Percentiles rank a stretch among this genome's conserved stretches.
phyloP scores from a whole-genome alignment of 1,140 invertebrate species.

The Drosophila sproati region DNA sequence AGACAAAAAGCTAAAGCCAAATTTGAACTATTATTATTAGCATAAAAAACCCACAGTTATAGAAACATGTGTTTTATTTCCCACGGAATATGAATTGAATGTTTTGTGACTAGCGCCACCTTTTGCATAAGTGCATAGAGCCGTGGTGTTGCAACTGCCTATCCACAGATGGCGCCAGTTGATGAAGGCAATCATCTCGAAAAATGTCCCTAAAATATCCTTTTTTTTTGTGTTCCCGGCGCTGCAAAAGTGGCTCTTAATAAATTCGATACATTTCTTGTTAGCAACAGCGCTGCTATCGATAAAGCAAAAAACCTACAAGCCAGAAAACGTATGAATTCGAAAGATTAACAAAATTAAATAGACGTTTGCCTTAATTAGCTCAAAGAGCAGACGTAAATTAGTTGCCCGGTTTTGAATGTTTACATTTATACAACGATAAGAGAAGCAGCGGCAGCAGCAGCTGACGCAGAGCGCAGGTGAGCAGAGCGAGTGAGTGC shows the following conservation, averaged over 20 bases:
- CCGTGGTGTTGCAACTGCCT: background rate
- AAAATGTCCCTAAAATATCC: constrained; percentile 11
- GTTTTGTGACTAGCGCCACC: background rate
- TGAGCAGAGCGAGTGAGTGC: background rate
- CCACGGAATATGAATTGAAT: background rate
- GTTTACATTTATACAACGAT: constrained; percentile 21
- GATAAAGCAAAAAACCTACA: background rate
- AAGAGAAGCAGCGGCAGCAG: background rate
- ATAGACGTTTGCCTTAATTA: background rate
- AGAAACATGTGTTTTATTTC: background rate
- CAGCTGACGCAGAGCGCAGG: background rate
- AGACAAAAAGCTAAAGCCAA: no score
- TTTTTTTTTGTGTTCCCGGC: background rate
- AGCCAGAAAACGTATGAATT: background rate
- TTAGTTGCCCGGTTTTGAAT: constrained; percentile 3
- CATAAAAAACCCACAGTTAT: no score
- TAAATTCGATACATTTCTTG: constrained; percentile 8
- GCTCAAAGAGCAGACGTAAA: background rate
- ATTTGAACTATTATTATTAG: no score
- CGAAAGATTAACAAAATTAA: background rate
- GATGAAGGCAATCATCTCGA: background rate
- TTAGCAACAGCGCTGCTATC: constrained; percentile 1
- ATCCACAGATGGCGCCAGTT: background rate
- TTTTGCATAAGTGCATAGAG: background rate
- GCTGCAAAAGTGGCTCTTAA: no score